phyloP scores from a whole-genome alignment of 2,113 vertebrate genomes.

The Dipodomys stephensi region DNA sequence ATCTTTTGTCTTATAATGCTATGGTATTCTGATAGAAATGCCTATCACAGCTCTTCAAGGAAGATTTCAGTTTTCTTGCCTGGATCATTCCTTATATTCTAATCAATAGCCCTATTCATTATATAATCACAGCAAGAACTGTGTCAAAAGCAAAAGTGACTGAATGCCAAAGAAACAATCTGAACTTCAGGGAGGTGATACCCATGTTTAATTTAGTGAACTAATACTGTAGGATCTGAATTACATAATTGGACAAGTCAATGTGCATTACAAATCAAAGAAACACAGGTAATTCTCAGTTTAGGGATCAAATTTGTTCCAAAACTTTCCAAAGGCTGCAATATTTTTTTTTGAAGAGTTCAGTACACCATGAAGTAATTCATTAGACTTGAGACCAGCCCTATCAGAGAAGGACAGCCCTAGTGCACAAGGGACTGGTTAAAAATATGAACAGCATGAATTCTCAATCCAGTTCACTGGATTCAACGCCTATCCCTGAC shows the following conservation, averaged over 20 bases:
- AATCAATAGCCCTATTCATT: not conserved
- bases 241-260: not conserved
- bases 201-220: not conserved
- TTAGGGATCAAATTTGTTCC: not conserved
- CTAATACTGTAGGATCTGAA: not conserved
- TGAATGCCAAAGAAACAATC: not conserved
- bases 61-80: not conserved
- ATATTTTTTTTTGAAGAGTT: not conserved
- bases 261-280: not conserved
- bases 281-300: slow-evolving; percentile 6
- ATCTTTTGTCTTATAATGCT: not conserved
- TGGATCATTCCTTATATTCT: not conserved
- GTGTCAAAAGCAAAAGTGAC: not conserved
- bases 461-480: not conserved
- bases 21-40: not conserved
- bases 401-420: not conserved
- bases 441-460: not conserved
- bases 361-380: not conserved
- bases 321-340: not conserved
- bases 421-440: not conserved
- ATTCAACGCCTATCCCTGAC: slow-evolving; percentile 6
- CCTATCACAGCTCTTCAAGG: not conserved
- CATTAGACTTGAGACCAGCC: not conserved
- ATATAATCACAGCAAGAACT: not conserved
- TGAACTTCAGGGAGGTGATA: slow-evolving; percentile 20